These are phyloP conservation scores for Brachionus manjavacas DNA, from an alignment of 1,140 invertebrate genomes.

Conservation along the genomic window DNA sequence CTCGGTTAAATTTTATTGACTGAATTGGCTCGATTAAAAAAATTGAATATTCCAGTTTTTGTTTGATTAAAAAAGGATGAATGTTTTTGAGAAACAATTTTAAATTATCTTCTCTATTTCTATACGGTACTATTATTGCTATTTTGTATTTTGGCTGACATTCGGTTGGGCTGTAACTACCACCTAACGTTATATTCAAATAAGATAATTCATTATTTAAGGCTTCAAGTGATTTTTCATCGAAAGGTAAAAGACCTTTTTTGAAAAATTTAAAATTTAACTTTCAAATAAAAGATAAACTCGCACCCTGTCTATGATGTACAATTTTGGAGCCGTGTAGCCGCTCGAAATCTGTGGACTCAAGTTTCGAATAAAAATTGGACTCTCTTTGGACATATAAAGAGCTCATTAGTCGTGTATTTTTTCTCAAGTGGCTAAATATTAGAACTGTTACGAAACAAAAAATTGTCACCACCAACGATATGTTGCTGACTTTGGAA, in stretches of 20 bases:
- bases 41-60: constrained; percentile 79
- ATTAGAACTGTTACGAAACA: background rate
- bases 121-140: constrained; percentile 78
- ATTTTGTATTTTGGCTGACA: constrained; percentile 48
- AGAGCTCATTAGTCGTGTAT: background rate
- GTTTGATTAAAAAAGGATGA: constrained; percentile 77
- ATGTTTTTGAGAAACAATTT: constrained; percentile 74
- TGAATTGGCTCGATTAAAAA: constrained; percentile 75
- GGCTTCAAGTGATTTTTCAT: background rate
- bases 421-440: background rate
- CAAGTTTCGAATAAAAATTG: background rate
- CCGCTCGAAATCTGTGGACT: background rate
- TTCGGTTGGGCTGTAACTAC: background rate
- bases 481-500: background rate
- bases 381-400: background rate
- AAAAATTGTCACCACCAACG: background rate
- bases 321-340: background rate
- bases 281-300: background rate
- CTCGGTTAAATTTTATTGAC: constrained; percentile 70
- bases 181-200: background rate
- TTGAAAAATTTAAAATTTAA: background rate
- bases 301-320: background rate
- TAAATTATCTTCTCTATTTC: constrained; percentile 73
- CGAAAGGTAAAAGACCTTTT: background rate
- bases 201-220: background rate